These are phyloP conservation scores for Eulemur rufifrons DNA, from an alignment of 2,113 vertebrate genomes.

Conservation along the genomic window DNA sequence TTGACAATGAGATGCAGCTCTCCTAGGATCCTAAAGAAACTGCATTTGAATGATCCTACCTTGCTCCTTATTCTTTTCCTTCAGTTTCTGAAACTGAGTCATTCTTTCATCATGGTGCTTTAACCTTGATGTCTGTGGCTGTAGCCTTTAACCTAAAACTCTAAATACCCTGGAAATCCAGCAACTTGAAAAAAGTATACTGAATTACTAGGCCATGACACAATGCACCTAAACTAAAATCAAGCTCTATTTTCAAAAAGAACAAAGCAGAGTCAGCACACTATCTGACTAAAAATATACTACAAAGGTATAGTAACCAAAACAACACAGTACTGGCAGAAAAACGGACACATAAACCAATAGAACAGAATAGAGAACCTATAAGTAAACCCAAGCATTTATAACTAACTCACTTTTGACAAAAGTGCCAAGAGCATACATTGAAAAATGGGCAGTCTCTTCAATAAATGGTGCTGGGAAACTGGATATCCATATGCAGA, in stretches of 20 bases:
- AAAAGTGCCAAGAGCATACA: not conserved
- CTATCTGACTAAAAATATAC: not conserved
- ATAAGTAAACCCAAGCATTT: not conserved
- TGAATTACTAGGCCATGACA: not conserved
- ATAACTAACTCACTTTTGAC: not conserved
- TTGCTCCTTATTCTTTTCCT: not conserved
- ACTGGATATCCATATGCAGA: not conserved
- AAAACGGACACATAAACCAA: not conserved
- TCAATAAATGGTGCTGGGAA: not conserved
- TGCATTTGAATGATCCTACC: not conserved
- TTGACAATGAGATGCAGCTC: not conserved
- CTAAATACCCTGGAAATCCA: not conserved
- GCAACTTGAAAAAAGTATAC: not conserved
- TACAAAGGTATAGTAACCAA: not conserved
- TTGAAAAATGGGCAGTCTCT: not conserved
- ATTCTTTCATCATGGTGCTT: not conserved
- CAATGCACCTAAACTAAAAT: conserved; percentile 20
- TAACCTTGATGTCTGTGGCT: not conserved
- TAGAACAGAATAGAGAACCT: not conserved
- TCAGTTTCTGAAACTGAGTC: not conserved
- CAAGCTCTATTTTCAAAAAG: not conserved
- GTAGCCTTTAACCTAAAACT: not conserved
- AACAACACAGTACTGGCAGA: not conserved
- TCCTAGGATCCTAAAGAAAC: not conserved
- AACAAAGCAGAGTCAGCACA: not conserved